Evolutionary conservation across 2,797 vertebrate species (phyloP), one percentile per base, ranked within the genome.

Genomic region (Silurus aristotelis): DNA sequence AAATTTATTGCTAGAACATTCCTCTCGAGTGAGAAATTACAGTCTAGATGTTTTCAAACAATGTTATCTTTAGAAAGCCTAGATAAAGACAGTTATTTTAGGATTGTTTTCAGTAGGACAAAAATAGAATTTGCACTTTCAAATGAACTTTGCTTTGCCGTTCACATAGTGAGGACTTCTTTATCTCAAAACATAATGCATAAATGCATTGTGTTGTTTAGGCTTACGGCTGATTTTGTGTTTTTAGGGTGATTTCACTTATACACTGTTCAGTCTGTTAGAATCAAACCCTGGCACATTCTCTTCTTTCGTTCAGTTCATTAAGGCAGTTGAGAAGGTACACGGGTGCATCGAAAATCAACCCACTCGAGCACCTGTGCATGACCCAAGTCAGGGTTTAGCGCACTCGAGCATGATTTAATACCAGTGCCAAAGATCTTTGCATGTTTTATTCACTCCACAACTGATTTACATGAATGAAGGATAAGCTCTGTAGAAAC

Each of bases 1-100:
- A 75, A 25, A 68, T 72, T 86, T 88, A 68, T 77, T 80, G 13
- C 22, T 48, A 38, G 13, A 56, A n/a, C 38, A 48, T 63, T 14
- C 14, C 27, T 55, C 31, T n/a, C 38, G 31, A 1, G 4, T 68
- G 7, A 86, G 82, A 27, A 82, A 82, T 86, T 86, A 27, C 6
- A 60, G 22, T 27, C 20, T 60, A 61, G 27, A 70, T 48, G 20
- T 83, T 83, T 56, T 67, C 56, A 43, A 25, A 82, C 84, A 85
- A 27, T 81, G 84, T 67, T 72, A 75, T 82, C 73, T 71, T 17
- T 10, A 72, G 46, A 76, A 52, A 38, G 20, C 58, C 4, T 46
- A 31, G 22, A 22, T 58, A 17, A 48, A 79, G 73, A 22, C 22
- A 9, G 66, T 79, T 79, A 72, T 71, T 71, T 75, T 56, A 64